Evolutionary conservation across 2,888 invertebrate genomes (phyloP), one percentile per base, ranked within the genome.

Genomic region (Gastrophysa polygoni): DNA sequence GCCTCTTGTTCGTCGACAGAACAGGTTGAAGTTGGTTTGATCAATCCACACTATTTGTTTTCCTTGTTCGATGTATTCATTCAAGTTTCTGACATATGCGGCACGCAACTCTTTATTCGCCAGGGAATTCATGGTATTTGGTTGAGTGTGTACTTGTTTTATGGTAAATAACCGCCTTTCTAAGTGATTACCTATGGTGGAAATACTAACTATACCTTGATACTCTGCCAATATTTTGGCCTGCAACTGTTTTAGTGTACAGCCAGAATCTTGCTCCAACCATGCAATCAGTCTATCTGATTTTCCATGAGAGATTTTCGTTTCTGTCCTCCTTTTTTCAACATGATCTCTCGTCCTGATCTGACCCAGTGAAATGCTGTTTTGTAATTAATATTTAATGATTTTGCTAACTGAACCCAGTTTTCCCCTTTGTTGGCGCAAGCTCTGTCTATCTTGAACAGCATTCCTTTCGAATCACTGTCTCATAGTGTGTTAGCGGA

Each of bases 11-110:
- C 66, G 48, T 5, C 66, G 49, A 18, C 66, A 67, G 55, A 66
- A 66, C 20, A 66, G 38, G 48, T 66, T 60, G 24, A 62, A 67
- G 50, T 67, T 57, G 6, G 65, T 65, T 66, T 66, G 55, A 20
- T 59, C 52, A 2, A 56, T 61, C 66, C 66, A 67, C 4, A 64
- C 58, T n/a, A 63, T 55, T 49, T 64, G 64, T 44, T 63, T 63
- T 16, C 64, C 64, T 29, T 47, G 34, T 16, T 58, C 28, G 24
- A 63, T 64, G 24, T 58, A 48, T 11, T 24, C 16, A 51, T 63
- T 64, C 28, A 63, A 43, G 3, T 51, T 24, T 44, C 17, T 5
- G 11, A 62, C 61, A 52, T 64, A 62, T 57, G 57, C 57, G 11
- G 57, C 57, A 2, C 64, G 7, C 8, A 10, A 11, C 21, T n/a